Evolutionary conservation across 2,113 vertebrate species (phyloP).

Genomic region (Leptocoma aspasia): DNA sequence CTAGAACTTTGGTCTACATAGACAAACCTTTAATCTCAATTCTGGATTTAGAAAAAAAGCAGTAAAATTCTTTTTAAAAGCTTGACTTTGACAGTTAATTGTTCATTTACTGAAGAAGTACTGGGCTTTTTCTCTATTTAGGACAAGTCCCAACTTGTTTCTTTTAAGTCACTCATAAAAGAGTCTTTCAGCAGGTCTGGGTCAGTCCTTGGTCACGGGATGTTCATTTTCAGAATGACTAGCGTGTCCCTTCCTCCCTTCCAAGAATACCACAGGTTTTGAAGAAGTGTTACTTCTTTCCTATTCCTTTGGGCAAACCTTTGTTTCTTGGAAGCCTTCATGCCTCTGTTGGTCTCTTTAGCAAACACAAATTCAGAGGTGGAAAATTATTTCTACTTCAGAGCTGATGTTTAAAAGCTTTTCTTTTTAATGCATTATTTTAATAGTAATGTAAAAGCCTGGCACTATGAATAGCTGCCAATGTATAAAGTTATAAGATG

Average conservation of each 20-base stretch:
- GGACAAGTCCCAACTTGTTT: neutral
- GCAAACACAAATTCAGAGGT: neutral
- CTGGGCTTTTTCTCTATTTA: neutral
- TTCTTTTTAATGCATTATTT: neutral
- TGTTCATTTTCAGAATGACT: neutral
- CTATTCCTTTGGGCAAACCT: neutral
- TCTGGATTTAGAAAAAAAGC: neutral
- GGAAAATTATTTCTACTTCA: neutral
- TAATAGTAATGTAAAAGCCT: neutral
- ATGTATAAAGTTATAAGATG: neutral
- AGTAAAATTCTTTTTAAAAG: neutral
- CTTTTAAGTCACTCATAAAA: neutral
- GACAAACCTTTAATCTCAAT: neutral
- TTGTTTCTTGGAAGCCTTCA: neutral
- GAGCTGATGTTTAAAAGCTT: neutral
- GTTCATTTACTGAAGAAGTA: neutral
- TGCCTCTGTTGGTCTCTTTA: neutral
- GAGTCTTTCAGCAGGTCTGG: neutral
- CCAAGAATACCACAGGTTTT: neutral
- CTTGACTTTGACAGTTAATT: neutral
- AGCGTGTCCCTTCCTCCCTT: accelerated
- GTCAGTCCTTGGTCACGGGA: neutral
- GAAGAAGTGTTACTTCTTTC: neutral
- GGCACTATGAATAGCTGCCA: neutral
- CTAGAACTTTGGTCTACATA: neutral